Conservation (phyloP, 2,113 vertebrate genomes). For the Pardalotus punctatus region DNA sequence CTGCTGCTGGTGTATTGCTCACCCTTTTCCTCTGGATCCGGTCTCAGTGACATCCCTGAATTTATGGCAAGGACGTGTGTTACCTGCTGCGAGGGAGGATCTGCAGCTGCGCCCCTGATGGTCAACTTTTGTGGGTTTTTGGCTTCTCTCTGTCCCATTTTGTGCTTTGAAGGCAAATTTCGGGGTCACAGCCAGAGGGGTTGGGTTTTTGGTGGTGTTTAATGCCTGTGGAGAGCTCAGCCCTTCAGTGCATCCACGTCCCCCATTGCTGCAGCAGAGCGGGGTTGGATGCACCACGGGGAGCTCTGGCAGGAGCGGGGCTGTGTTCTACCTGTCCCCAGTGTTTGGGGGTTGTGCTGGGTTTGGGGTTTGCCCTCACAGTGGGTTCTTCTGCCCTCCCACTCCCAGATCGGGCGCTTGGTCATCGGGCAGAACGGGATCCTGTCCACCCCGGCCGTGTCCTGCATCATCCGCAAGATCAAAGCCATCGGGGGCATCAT, state of each 20-base stretch:
- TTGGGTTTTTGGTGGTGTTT: neutral
- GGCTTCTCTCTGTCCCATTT: neutral
- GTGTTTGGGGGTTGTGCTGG: accelerated
- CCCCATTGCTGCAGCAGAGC: neutral
- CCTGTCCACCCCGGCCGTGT: conserved; percentile 95
- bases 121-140: neutral
- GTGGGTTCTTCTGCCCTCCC: neutral
- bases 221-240: neutral
- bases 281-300: accelerated
- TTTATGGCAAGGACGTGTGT: neutral
- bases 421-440: conserved; percentile 97
- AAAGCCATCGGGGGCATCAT: conserved; percentile 97
- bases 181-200: neutral
- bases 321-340: neutral
- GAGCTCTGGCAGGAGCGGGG: neutral
- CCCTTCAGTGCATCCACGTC: neutral
- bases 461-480: conserved; percentile 95
- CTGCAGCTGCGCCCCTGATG: neutral
- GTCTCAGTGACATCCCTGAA: neutral
- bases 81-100: accelerated
- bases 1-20: neutral
- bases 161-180: neutral
- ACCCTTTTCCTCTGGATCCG: neutral
- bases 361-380: neutral
- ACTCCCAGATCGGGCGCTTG: conserved; percentile 85